Evolutionary conservation across 2,888 invertebrate species (phyloP).

Genomic region (Phytoseiulus persimilis): DNA sequence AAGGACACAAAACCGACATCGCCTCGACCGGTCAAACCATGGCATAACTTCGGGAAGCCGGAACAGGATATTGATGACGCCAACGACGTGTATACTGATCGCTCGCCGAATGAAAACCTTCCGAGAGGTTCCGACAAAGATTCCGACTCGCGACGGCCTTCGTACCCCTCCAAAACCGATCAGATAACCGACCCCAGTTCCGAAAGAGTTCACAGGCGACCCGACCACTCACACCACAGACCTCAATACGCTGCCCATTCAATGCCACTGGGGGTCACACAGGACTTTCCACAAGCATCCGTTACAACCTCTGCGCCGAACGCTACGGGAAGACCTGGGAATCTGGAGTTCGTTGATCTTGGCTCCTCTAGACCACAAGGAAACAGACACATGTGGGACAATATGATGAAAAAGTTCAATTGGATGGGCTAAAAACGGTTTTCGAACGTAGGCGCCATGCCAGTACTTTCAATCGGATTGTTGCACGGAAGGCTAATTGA

Average conservation of each 20-base stretch:
- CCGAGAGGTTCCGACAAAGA: neutral
- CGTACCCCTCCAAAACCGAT: neutral
- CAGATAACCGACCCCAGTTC: neutral
- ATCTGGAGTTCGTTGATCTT: neutral
- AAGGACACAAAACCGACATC: neutral
- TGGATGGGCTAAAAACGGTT: neutral
- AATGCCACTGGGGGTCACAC: neutral
- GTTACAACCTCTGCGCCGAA: neutral
- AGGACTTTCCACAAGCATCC: neutral
- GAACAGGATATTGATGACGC: neutral
- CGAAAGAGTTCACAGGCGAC: neutral
- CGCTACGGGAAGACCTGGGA: neutral
- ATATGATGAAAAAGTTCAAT: neutral
- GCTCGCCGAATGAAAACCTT: neutral
- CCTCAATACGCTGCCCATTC: slow-evolving; percentile 26
- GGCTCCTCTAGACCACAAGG: neutral
- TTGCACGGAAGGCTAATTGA: too few species aligned
- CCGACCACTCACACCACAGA: slow-evolving; percentile 11
- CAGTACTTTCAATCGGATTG: neutral
- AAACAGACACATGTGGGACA: neutral
- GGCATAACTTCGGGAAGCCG: slow-evolving; percentile 25
- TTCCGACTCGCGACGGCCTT: neutral
- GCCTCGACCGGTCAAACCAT: neutral
- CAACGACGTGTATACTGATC: neutral
- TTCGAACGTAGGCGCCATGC: neutral